A percentile compares a stretch with the other conserved stretches of the same genome.
Evolutionary conservation across 2,888 invertebrate genomes (phyloP).

Genomic region (Orthonychiurus folsomi): DNA sequence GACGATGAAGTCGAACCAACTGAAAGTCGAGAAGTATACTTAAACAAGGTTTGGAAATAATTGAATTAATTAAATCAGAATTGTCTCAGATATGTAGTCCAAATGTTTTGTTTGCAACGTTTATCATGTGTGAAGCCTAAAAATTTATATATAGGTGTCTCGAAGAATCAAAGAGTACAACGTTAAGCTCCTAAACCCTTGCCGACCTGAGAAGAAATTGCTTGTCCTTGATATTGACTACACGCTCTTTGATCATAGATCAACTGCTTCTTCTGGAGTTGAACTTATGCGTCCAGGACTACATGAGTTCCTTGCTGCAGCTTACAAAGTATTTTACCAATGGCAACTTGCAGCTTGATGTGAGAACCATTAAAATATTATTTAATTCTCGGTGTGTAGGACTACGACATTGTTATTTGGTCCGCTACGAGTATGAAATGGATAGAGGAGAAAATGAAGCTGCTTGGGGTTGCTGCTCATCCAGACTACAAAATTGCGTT

Average conservation of each 20-base stretch:
- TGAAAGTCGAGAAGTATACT: slow-evolving; percentile 54
- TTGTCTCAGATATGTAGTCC: too few species aligned
- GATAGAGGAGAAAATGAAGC: slow-evolving; percentile 94
- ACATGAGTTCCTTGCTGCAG: slow-evolving; percentile 82
- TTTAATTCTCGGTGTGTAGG: slow-evolving; percentile 7
- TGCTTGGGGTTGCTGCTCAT: slow-evolving; percentile 75
- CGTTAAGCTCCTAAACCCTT: slow-evolving; percentile 60
- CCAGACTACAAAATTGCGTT: slow-evolving; percentile 83
- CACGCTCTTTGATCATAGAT: slow-evolving; percentile 90
- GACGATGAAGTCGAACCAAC: slow-evolving; percentile 60
- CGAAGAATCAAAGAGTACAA: slow-evolving; percentile 47
- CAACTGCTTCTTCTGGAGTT: slow-evolving; percentile 74
- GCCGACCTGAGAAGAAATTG: slow-evolving; percentile 75
- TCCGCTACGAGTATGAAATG: slow-evolving; percentile 97
- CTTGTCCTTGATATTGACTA: slow-evolving; percentile 93
- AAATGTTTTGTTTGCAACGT: too few species aligned
- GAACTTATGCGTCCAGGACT: slow-evolving; percentile 91
- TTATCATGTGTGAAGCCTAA: too few species aligned
- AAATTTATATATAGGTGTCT: slow-evolving; percentile 42
- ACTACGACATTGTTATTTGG: slow-evolving; percentile 58
- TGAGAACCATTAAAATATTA: background rate
- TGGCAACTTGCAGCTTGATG: background rate
- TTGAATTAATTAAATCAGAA: too few species aligned
- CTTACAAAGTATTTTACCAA: slow-evolving; percentile 53
- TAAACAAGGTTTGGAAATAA: slow-evolving; percentile 44